phyloP scores from a whole-genome alignment of 2,888 invertebrate species.

The Folsomia candida region DNA sequence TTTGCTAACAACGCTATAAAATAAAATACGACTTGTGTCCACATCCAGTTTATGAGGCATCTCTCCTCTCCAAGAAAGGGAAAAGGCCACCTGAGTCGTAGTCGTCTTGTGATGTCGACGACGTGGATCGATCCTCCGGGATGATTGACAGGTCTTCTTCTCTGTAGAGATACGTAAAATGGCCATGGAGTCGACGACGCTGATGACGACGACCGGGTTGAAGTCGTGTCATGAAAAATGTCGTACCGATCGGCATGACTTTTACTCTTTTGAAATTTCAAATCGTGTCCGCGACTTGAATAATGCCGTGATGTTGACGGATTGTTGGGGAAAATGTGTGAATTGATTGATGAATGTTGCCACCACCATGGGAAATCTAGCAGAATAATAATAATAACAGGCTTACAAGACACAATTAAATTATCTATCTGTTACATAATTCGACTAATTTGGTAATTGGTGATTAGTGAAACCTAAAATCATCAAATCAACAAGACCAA shows the following conservation, averaged over 20 bases:
- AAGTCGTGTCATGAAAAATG: background rate
- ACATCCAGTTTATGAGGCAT: background rate
- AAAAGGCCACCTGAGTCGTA: conserved; percentile 1
- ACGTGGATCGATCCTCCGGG: background rate
- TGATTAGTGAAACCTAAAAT: conserved; percentile 42
- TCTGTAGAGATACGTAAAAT: no score
- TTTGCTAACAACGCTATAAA: background rate
- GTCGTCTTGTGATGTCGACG: background rate
- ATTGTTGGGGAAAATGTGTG: conserved; percentile 4
- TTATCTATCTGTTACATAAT: conserved; percentile 12
- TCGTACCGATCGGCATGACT: background rate
- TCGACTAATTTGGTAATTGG: conserved; percentile 18
- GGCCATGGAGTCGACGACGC: no score
- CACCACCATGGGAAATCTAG: background rate
- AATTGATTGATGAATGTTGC: conserved; percentile 6
- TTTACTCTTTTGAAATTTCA: background rate
- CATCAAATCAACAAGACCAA: conserved; percentile 49
- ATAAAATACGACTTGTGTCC: background rate
- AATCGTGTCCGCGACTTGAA: background rate
- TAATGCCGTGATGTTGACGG: background rate
- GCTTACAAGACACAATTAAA: background rate
- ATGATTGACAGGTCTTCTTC: conserved; percentile 3
- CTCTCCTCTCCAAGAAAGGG: background rate
- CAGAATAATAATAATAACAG: background rate
- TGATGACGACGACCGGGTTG: background rate